Evolutionary conservation across 2,888 invertebrate genomes (phyloP), one percentile per base, ranked within the genome.

Genomic region (Dolichopus griseipennis): DNA sequence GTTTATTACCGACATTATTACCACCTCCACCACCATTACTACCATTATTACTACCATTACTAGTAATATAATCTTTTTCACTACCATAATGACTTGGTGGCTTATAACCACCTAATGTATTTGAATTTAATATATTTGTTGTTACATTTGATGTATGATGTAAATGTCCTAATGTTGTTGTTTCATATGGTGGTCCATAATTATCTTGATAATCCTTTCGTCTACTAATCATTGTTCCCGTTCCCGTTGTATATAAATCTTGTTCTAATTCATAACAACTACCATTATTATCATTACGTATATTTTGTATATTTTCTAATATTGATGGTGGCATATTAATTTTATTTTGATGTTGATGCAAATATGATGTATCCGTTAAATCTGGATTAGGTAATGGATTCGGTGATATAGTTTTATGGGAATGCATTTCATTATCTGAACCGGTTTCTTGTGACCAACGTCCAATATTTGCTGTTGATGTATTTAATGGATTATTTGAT

Each of bases 371-470:
- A 75, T 90, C 89, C 0, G 88, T 90, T 67, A 91, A 86, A 76
- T 91, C 91, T 0, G 91, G 91, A 81, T 89, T 88, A n/a, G 91
- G 90, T 72, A 88, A 74, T 2, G 88, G 88, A 74, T 91, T 88
- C 0, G 91, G 90, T 43, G 87, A 87, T 69, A 82, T 84, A 1
- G 84, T 86, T 75, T 85, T 85, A 74, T 85, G 80, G 2, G 79
- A 79, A 68, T 85, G 85, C 43, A 86, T 85, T 75, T 91, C 91
- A 75, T 88, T 89, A 76, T 91, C 92, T 0, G 91, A 90, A 9
- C 87, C 90, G 0, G 91, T 90, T 72, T 90, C 90, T 69, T 90
- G 90, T 0, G 91, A 90, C 92, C 92, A 91, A 52, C 90, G 86
- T 21, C 89, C 85, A 64, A 81, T 77, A 43, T 79, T 63, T 18